phyloP scores from a whole-genome alignment of 2,888 invertebrate species.

The Mechanitis messenoides region DNA sequence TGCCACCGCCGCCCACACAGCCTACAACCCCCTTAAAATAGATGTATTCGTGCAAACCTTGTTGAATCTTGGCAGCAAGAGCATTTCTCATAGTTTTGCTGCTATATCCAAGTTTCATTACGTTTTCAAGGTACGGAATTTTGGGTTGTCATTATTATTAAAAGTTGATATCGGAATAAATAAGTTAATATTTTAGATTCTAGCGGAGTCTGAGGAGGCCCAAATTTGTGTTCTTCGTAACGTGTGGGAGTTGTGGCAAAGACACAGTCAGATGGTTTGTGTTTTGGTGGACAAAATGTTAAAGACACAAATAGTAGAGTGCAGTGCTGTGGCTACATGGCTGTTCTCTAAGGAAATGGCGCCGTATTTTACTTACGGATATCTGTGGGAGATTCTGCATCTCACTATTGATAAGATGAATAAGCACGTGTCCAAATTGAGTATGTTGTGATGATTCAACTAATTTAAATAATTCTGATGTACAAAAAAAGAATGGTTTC shows the following conservation, averaged over 20 bases:
- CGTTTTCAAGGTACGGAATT: conserved; percentile 84
- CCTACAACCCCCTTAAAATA: conserved; percentile 94
- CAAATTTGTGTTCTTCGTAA: conserved; percentile 95
- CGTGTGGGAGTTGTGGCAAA: conserved; percentile 96
- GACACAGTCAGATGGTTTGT: conserved; percentile 97
- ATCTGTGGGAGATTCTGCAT: conserved; percentile 97
- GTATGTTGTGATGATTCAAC: conserved; percentile 49
- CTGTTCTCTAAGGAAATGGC: conserved; percentile 97
- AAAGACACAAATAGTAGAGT: conserved; percentile 97
- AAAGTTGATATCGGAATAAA: background rate
- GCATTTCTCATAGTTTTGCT: conserved; percentile 98
- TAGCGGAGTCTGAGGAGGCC: conserved; percentile 96
- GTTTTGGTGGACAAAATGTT: conserved; percentile 97
- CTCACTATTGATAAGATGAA: conserved; percentile 97
- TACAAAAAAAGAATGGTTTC: background rate
- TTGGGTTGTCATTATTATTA: background rate
- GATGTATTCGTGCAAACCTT: conserved; percentile 98
- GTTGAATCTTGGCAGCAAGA: conserved; percentile 95
- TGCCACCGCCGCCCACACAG: conserved; percentile 77
- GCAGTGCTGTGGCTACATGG: conserved; percentile 98
- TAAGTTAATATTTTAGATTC: conserved; percentile 71
- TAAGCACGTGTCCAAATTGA: conserved; percentile 91
- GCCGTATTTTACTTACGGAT: conserved; percentile 92
- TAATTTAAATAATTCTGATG: background rate
- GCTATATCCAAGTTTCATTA: conserved; percentile 98